Base-by-base conservation (phyloP, 2,113 vertebrate species). In the Corythornis madagascariensis region DNA sequence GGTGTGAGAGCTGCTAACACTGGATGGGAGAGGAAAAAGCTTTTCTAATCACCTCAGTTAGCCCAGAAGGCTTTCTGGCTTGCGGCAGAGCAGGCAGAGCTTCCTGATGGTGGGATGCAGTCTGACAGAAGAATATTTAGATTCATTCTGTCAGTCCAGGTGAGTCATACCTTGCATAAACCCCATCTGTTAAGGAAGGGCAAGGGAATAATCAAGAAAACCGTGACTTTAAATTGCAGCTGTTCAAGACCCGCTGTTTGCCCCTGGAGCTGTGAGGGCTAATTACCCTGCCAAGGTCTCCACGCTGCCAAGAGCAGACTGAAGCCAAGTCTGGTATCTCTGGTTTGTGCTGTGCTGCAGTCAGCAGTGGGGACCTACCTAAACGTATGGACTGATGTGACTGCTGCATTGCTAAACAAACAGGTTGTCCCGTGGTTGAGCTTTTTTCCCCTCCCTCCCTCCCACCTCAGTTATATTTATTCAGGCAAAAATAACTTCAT, bases 151-250 rank as follows among this genome's bases (percentile, higher is more conserved):
- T 86, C 89, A 70, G 78, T 89, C 82, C 81, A 94, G 91, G 92
- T 93, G 94, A 96, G 67, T 89, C 81, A 72, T 65, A 50, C 82
- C 71, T 91, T 73, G 84, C 78, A 89, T n/a, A 87, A 93, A 89
- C 74, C 81, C 95, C 94, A 92, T 94, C 92, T 92, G 81, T 85
- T 93, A 43, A 63, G 42, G 81, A 56, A 90, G 48, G 45, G 69
- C 83, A 47, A 66, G 91, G 91, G 91, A 95, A 87, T 92, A 90
- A 95, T 93, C 71, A 78, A 79, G 79, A 86, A 72, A 91, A 69
- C 53, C 22, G 66, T 83, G 93, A 57, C 90, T 93, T 82, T 63
- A 73, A 87, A 45, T 89, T 90, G 81, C 89, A 96, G 88, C 83
- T 92, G 81, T 82, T 90, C 60, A 15, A 75, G 86, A 28, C 73